Evolutionary conservation across 53 echinoderm and acorn worm species (phyloP).

Genomic region (Pentamera pediparva): DNA sequence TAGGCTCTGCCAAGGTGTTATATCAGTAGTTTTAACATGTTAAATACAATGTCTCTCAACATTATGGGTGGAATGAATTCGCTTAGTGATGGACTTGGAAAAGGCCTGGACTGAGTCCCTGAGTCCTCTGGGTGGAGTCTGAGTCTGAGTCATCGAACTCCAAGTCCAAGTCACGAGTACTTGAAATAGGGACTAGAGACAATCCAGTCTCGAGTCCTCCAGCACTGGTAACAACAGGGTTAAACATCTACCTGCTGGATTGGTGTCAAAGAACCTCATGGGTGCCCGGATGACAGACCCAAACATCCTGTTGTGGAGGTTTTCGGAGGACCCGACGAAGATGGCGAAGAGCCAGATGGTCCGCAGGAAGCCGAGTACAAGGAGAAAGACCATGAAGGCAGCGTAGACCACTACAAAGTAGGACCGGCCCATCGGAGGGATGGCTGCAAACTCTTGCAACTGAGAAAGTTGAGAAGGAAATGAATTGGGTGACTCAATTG

Average conservation of each 20-base stretch:
- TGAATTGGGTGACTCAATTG: too few species aligned
- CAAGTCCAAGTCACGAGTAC: too few species aligned
- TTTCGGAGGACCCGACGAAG: conserved; percentile 38
- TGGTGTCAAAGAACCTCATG: conserved; percentile 60
- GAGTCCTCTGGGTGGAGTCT: too few species aligned
- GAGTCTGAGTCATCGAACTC: too few species aligned
- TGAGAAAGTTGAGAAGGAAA: background rate
- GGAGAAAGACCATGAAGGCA: conserved; percentile 26
- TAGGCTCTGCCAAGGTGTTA: too few species aligned
- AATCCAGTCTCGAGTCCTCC: too few species aligned
- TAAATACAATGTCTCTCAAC: too few species aligned
- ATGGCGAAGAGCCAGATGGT: conserved; percentile 46
- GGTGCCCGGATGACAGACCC: conserved; percentile 49
- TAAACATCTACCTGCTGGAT: conserved; percentile 45
- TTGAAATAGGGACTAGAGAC: too few species aligned
- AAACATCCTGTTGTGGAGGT: conserved; percentile 65
- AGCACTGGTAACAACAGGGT: background rate
- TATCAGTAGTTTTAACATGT: too few species aligned
- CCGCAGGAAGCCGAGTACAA: conserved; percentile 42
- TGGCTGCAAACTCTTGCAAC: conserved; percentile 27
- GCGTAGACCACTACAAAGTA: conserved; percentile 30
- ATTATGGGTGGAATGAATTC: too few species aligned
- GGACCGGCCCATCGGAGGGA: conserved; percentile 26
- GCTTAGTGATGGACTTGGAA: too few species aligned
- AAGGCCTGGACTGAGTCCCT: too few species aligned